These are phyloP conservation scores for Salarias fasciatus DNA, from an alignment of 2,797 vertebrate genomes.

Conservation along the genomic window DNA sequence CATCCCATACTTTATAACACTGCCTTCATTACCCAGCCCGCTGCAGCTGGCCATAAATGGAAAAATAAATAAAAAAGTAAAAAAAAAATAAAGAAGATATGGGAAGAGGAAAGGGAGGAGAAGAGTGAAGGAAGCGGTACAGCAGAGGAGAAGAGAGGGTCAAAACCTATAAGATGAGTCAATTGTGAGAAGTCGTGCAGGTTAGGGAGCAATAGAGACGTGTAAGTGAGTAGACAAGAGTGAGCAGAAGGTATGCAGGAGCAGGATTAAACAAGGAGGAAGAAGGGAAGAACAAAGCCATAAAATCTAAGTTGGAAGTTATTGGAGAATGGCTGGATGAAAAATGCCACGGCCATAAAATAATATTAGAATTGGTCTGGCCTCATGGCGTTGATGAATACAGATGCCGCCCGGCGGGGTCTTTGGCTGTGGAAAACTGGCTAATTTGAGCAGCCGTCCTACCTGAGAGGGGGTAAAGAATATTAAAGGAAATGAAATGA, in stretches of 20 bases:
- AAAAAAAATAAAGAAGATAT: slow-evolving; percentile 47
- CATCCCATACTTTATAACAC: slow-evolving; percentile 68
- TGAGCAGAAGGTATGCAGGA: slow-evolving; percentile 29
- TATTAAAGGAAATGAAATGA: slow-evolving; percentile 70
- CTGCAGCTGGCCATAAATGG: slow-evolving; percentile 68
- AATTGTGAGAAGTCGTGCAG: slow-evolving; percentile 29
- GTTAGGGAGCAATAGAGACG: slow-evolving; percentile 12
- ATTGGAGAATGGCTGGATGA: slow-evolving; percentile 67
- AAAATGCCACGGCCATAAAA: slow-evolving; percentile 77
- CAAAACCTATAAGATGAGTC: slow-evolving; percentile 36
- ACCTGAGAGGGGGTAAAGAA: slow-evolving; percentile 62
- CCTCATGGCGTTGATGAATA: slow-evolving; percentile 75
- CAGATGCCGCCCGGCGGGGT: slow-evolving; percentile 57
- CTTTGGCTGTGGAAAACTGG: slow-evolving; percentile 47
- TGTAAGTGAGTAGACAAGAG: slow-evolving; percentile 6
- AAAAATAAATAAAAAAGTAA: slow-evolving; percentile 33
- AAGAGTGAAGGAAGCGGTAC: slow-evolving; percentile 30
- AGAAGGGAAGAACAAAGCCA: slow-evolving; percentile 47
- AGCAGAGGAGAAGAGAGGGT: slow-evolving; percentile 35
- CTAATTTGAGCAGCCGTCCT: slow-evolving; percentile 65
- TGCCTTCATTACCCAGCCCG: slow-evolving; percentile 68
- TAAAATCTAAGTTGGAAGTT: slow-evolving; percentile 70
- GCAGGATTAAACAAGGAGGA: slow-evolving; percentile 22
- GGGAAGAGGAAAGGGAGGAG: slow-evolving; percentile 24
- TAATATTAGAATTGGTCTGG: slow-evolving; percentile 76